phyloP scores from a whole-genome alignment of 2,888 invertebrate genomes.

The Limenitis camilla region DNA sequence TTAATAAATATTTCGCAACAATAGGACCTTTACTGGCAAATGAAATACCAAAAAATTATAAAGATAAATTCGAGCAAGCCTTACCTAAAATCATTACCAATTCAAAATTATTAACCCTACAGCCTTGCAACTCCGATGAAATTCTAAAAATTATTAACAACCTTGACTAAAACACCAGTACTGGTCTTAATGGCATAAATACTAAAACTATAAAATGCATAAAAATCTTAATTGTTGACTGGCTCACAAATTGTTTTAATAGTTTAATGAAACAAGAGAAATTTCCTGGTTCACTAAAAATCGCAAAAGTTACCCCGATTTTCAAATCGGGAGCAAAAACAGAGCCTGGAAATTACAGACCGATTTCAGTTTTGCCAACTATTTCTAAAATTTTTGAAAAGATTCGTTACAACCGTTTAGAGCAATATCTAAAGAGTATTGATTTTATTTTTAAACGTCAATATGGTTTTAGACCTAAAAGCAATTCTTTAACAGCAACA shows the following conservation, averaged over 20 bases:
- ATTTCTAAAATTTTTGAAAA: not conserved
- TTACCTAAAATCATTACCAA: not conserved
- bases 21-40: conserved; percentile 4
- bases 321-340: conserved; percentile 22
- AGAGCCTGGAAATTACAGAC: conserved; percentile 24
- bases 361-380: conserved; percentile 15
- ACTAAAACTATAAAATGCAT: conserved; percentile 10
- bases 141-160: conserved; percentile 1
- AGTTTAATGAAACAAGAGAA: conserved; percentile 5
- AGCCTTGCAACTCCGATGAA: not conserved
- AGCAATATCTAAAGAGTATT: not conserved
- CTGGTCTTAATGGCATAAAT: conserved; percentile 14
- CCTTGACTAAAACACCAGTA: conserved; percentile 11
- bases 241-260: conserved; percentile 8
- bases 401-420: not conserved
- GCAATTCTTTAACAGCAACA: too few relatives aligned
- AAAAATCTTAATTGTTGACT: conserved; percentile 7
- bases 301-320: conserved; percentile 21
- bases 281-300: not conserved
- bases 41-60: too few relatives aligned
- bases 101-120: not conserved
- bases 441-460: not conserved
- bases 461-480: too few relatives aligned
- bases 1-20: conserved; percentile 9
- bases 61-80: too few relatives aligned